phyloP scores from a whole-genome alignment of 1,140 invertebrate genomes.

The Oryzaephilus surinamensis region DNA sequence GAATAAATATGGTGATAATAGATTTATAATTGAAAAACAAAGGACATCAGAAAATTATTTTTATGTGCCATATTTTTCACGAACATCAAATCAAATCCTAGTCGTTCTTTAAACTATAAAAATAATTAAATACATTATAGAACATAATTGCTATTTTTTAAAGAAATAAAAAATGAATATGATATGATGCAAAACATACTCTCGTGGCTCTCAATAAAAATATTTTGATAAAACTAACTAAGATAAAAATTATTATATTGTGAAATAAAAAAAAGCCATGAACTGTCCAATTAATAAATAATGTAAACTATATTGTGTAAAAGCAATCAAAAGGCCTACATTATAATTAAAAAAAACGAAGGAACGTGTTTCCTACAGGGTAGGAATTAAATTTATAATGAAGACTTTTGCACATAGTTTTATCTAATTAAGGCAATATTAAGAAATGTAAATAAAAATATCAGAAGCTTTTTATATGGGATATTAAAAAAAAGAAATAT shows the following conservation, averaged over 20 bases:
- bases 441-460: slow-evolving; percentile 34
- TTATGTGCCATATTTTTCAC: slow-evolving; percentile 33
- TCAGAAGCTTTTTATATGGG: slow-evolving; percentile 37
- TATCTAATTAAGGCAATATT: slow-evolving; percentile 23
- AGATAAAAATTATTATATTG: no score
- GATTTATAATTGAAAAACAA: slow-evolving; percentile 6
- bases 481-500: slow-evolving; percentile 12
- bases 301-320: slow-evolving; percentile 23
- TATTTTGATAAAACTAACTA: slow-evolving; percentile 27
- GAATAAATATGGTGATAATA: slow-evolving; percentile 15
- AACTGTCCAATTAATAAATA: slow-evolving; percentile 25
- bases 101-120: slow-evolving; percentile 25
- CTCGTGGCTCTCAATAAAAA: slow-evolving; percentile 24
- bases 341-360: slow-evolving; percentile 7
- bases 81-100: slow-evolving; percentile 33
- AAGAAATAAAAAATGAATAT: no score
- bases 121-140: slow-evolving; percentile 28
- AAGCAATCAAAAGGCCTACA: slow-evolving; percentile 33
- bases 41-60: slow-evolving; percentile 25
- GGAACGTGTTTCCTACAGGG: not conserved
- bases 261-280: slow-evolving; percentile 23
- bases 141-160: slow-evolving; percentile 31
- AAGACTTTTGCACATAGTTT: slow-evolving; percentile 19
- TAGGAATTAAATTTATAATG: not conserved
- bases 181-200: no score